phyloP scores from a whole-genome alignment of 2,797 vertebrate species.

The Austrolebias charrua region DNA sequence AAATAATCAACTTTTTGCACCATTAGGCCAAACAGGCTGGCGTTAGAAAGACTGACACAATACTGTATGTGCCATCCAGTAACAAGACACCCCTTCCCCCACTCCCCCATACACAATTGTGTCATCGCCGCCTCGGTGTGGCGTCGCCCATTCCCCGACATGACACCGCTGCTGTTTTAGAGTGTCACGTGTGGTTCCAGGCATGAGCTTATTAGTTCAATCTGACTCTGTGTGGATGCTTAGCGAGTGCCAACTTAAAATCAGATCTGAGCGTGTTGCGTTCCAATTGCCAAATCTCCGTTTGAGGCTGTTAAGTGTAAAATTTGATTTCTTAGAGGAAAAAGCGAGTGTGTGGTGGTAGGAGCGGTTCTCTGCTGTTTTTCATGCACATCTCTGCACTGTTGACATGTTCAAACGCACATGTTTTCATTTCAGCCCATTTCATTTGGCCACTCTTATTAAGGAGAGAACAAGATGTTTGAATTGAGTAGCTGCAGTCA shows the following conservation, averaged over 20 bases:
- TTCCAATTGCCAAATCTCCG: slow-evolving; percentile 45
- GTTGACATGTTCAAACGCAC: not conserved
- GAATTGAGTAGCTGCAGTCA: too few species aligned
- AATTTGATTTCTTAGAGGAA: slow-evolving; percentile 39
- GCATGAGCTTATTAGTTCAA: slow-evolving; percentile 75
- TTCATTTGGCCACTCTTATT: too few species aligned
- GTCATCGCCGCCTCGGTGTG: slow-evolving; percentile 63
- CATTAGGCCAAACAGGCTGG: slow-evolving; percentile 70
- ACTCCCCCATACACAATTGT: slow-evolving; percentile 66
- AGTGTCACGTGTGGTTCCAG: slow-evolving; percentile 72
- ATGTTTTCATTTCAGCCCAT: not conserved
- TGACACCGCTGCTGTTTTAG: slow-evolving; percentile 67
- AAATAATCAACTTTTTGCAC: slow-evolving; percentile 61
- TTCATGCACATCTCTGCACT: not conserved
- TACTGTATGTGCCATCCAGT: slow-evolving; percentile 66
- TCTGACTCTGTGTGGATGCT: slow-evolving; percentile 61
- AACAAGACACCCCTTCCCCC: slow-evolving; percentile 74
- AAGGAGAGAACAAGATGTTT: too few species aligned
- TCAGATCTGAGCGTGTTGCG: slow-evolving; percentile 44
- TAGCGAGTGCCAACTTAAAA: slow-evolving; percentile 67
- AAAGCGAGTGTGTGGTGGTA: not conserved
- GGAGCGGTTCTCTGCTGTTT: slow-evolving; percentile 1
- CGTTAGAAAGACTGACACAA: slow-evolving; percentile 76
- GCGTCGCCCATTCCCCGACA: slow-evolving; percentile 56
- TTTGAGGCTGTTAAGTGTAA: slow-evolving; percentile 43